phyloP scores from a whole-genome alignment of 2,888 invertebrate species.

The Lumbricus terrestris region DNA sequence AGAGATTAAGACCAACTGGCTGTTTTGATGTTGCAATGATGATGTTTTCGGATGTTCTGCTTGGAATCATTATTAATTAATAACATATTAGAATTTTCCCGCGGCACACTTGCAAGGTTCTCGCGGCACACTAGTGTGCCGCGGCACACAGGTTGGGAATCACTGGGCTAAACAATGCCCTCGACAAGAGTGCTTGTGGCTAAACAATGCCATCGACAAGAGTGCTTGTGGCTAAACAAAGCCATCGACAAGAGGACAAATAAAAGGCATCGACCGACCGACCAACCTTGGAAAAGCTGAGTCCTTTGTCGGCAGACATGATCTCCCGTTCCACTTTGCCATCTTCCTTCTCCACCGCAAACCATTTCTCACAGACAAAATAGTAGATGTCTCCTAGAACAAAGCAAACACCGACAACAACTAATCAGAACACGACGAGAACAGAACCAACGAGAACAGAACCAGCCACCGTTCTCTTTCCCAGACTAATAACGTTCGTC shows the following conservation, averaged over 20 bases:
- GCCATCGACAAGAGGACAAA: background rate
- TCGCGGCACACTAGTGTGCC: too few relatives aligned
- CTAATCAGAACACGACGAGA: background rate
- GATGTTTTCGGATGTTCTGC: too few relatives aligned
- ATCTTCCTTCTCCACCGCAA: slow-evolving; percentile 59
- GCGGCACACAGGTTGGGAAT: too few relatives aligned
- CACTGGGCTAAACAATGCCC: too few relatives aligned
- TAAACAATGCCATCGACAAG: background rate
- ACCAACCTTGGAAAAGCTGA: slow-evolving; percentile 51
- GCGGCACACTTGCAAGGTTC: too few relatives aligned
- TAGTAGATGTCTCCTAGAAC: slow-evolving; percentile 50
- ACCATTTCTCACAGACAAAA: slow-evolving; percentile 59
- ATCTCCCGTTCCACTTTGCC: slow-evolving; percentile 59
- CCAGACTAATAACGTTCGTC: background rate
- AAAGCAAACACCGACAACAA: background rate
- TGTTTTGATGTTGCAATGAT: too few relatives aligned
- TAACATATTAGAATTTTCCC: too few relatives aligned
- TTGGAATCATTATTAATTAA: too few relatives aligned
- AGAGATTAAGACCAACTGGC: too few relatives aligned
- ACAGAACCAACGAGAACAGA: background rate
- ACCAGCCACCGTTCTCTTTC: background rate
- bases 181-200: background rate
- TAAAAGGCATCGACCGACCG: background rate
- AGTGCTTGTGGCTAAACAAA: background rate
- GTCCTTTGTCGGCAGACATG: slow-evolving; percentile 48